Conservation (phyloP, 2,888 invertebrate species). For the Reticulitermes lucifugus region DNA sequence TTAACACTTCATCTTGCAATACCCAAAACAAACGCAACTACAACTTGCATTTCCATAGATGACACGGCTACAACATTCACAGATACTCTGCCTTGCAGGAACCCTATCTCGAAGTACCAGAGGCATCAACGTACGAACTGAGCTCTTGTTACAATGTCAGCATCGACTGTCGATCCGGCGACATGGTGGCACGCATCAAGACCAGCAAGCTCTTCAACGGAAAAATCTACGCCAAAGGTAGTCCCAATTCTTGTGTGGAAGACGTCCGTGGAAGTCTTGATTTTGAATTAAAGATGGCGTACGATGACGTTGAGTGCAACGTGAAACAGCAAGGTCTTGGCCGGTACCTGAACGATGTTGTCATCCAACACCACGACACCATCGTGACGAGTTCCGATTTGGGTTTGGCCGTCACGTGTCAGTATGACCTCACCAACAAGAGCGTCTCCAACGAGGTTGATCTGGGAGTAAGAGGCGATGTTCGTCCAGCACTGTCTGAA, state of each 20-base stretch:
- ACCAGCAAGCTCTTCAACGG: constrained; percentile 94
- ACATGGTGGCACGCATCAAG: constrained; percentile 93
- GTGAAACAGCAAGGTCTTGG: constrained; percentile 90
- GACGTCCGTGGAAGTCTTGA: constrained; percentile 90
- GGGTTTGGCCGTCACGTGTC: constrained; percentile 92
- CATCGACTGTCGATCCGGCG: constrained; percentile 91
- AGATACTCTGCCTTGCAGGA: constrained; percentile 68
- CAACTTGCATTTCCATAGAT: neutral
- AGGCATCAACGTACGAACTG: constrained; percentile 91
- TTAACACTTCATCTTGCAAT: neutral
- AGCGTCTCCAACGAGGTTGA: constrained; percentile 89
- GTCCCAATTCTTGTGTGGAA: constrained; percentile 91
- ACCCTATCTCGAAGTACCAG: constrained; percentile 90
- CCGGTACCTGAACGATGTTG: constrained; percentile 90
- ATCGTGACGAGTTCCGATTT: constrained; percentile 95
- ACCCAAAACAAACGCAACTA: neutral
- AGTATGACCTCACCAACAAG: constrained; percentile 94
- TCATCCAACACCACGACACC: constrained; percentile 95
- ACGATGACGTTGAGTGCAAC: constrained; percentile 93
- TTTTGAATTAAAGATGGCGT: constrained; percentile 92
- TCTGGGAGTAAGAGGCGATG: constrained; percentile 89
- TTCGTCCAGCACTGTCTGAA: constrained; percentile 86
- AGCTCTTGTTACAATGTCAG: constrained; percentile 95
- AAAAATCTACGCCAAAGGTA: constrained; percentile 94
- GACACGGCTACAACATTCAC: neutral